Conservation (phyloP, 1,140 invertebrate genomes). For the Hormaphis cornu region DNA sequence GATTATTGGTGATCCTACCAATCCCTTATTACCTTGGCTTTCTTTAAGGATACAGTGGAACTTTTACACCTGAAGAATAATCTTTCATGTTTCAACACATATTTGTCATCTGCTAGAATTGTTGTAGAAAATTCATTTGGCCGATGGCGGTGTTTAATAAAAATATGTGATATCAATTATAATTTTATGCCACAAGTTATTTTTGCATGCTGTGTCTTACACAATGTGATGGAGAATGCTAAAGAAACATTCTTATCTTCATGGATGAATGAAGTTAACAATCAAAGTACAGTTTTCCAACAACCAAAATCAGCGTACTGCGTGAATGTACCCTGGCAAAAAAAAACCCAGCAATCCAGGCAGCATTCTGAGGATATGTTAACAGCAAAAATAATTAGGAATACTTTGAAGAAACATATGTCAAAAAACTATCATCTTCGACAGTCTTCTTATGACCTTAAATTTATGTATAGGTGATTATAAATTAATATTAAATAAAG, state of each 20-base stretch:
- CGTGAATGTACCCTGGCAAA: background rate
- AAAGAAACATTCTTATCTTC: background rate
- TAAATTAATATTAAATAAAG: too few species aligned
- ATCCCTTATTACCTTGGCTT: background rate
- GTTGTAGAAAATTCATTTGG: background rate
- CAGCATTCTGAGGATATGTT: too few species aligned
- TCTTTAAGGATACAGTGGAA: background rate
- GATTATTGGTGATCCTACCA: background rate
- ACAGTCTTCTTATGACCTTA: too few species aligned
- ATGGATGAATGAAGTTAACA: background rate
- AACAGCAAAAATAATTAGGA: too few species aligned
- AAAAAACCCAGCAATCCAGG: background rate
- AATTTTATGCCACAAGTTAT: constrained; percentile 2
- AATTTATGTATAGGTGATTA: too few species aligned
- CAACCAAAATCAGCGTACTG: background rate
- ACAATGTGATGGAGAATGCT: background rate
- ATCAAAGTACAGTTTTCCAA: background rate
- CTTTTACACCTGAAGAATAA: background rate
- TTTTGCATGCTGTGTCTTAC: background rate
- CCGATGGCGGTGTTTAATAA: background rate
- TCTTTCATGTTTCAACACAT: background rate
- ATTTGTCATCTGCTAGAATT: background rate
- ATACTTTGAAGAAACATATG: too few species aligned
- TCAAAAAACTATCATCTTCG: too few species aligned
- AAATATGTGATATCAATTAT: background rate